Evolutionary conservation across 2,797 vertebrate species (phyloP).

Genomic region (Darevskia mixta): DNA sequence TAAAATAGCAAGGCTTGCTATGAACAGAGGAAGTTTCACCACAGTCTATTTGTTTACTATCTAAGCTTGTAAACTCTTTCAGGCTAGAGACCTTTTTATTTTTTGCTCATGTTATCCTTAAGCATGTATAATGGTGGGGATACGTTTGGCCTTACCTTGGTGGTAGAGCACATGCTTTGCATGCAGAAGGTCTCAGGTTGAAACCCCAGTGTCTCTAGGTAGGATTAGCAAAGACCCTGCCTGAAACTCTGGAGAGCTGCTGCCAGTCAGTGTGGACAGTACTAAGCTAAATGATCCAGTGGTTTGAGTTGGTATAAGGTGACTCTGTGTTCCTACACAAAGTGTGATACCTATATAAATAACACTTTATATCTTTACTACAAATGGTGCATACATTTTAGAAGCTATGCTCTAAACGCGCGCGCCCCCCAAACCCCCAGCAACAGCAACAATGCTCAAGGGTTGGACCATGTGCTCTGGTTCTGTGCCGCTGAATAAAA

Average conservation of each 20-base stretch:
- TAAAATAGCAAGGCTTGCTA: too few species aligned
- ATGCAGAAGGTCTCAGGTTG: background rate
- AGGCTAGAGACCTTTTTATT: too few species aligned
- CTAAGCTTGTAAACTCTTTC: too few species aligned
- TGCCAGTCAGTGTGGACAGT: background rate
- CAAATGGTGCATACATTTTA: too few species aligned
- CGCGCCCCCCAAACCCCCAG: too few species aligned
- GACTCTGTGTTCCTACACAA: background rate
- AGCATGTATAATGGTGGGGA: too few species aligned
- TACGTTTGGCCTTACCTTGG: too few species aligned
- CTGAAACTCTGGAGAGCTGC: background rate
- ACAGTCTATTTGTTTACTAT: too few species aligned
- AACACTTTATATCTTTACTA: background rate
- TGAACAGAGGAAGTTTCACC: too few species aligned
- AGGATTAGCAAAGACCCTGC: background rate
- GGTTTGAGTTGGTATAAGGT: background rate
- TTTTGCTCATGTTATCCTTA: too few species aligned
- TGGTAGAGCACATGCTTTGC: background rate
- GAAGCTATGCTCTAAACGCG: accelerated
- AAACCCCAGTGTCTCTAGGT: background rate
- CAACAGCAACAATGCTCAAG: background rate
- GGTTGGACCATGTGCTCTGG: accelerated
- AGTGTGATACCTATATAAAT: background rate
- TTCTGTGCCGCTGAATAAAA: background rate
- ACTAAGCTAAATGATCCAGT: background rate